Conservation (phyloP, 2,888 invertebrate genomes). For the Pterobdella sp. region DNA sequence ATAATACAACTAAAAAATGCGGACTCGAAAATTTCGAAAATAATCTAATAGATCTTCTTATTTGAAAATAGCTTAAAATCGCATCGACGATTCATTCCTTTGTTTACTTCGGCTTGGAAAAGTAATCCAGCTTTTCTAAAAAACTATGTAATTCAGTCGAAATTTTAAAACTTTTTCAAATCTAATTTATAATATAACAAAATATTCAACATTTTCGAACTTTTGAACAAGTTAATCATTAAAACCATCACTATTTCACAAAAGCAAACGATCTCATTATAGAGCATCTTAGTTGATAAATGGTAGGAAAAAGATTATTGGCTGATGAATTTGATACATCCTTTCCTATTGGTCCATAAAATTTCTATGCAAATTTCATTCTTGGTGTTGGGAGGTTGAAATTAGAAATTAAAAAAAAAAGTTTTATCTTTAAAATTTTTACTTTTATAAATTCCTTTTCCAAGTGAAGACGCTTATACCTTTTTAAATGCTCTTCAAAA, state of each 20-base stretch:
- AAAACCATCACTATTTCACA: conserved; percentile 11
- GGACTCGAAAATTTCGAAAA: background rate
- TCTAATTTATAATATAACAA: background rate
- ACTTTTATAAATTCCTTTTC: background rate
- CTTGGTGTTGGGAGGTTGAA: background rate
- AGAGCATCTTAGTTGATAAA: conserved; percentile 28
- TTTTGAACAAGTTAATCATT: background rate
- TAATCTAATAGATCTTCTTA: background rate
- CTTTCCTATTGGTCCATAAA: conserved; percentile 20
- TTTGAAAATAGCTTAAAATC: background rate
- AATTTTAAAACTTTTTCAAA: background rate
- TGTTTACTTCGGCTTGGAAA: conserved; percentile 19
- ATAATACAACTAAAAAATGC: background rate
- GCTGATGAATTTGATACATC: conserved; percentile 17
- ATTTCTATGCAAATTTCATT: conserved; percentile 28
- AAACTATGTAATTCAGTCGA: conserved; percentile 6
- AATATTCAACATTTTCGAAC: background rate
- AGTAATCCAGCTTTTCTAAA: background rate
- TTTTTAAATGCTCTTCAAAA: too few species aligned
- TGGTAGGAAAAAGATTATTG: conserved; percentile 21
- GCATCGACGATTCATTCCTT: conserved; percentile 6
- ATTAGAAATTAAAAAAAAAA: background rate
- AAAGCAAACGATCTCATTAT: conserved; percentile 17
- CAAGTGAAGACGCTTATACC: too few species aligned
- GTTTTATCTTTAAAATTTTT: background rate